Evolutionary conservation across 2,888 invertebrate species (phyloP).

Genomic region (Drosophila longiperda): DNA sequence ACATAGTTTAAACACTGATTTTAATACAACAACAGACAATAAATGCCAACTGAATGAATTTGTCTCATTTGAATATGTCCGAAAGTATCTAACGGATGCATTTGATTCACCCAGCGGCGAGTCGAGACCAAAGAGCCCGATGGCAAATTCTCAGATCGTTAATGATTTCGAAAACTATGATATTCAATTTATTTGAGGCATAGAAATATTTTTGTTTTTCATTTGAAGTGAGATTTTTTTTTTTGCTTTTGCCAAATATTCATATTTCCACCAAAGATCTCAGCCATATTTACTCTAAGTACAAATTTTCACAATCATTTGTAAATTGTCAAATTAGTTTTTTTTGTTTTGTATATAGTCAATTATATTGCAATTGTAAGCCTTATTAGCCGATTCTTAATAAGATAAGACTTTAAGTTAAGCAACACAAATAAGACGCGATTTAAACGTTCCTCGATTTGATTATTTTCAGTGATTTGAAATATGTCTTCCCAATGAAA

Average conservation of each 20-base stretch:
- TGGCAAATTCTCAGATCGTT: constrained; percentile 49
- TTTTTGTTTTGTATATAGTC: constrained; percentile 5
- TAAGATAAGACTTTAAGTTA: background rate
- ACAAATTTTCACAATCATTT: background rate
- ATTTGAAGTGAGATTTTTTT: constrained; percentile 18
- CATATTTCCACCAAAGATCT: constrained; percentile 71
- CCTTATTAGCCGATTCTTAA: constrained; percentile 2
- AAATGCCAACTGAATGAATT: constrained; percentile 78
- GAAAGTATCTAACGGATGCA: constrained; percentile 83
- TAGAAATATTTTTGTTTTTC: background rate
- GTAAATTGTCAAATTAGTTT: constrained; percentile 4
- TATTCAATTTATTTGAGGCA: constrained; percentile 78
- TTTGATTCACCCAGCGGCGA: constrained; percentile 62
- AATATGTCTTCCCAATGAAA: constrained; percentile 65
- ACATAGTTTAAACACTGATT: constrained; percentile 1
- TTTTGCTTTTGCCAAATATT: constrained; percentile 4
- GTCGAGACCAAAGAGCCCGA: constrained; percentile 40
- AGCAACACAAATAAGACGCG: constrained; percentile 33
- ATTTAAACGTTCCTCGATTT: constrained; percentile 56
- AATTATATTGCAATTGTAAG: constrained; percentile 2
- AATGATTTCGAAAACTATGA: constrained; percentile 84
- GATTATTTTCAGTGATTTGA: constrained; percentile 62
- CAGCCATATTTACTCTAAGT: constrained; percentile 54
- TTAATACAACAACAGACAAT: constrained; percentile 15
- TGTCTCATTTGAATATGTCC: constrained; percentile 85